phyloP scores from a whole-genome alignment of 2,888 invertebrate species.

The Limnephilus marmoratus region DNA sequence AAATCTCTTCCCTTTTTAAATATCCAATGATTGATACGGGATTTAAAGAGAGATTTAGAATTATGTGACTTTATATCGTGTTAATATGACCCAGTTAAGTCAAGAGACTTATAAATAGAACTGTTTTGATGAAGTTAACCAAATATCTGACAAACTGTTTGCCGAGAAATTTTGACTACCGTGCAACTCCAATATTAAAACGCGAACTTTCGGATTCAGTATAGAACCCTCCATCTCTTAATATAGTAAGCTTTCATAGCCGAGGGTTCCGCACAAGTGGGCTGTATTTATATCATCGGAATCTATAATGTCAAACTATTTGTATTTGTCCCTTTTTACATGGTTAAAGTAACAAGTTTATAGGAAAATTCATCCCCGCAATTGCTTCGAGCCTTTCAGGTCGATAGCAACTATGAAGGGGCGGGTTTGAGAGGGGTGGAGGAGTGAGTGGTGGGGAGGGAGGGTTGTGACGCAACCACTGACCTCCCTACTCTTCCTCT shows the following conservation, averaged over 20 bases:
- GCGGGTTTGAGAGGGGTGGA: slow-evolving; percentile 10
- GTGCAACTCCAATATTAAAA: too few relatives aligned
- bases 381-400: slow-evolving; percentile 41
- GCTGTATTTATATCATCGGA: background rate
- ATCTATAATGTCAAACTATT: background rate
- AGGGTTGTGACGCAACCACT: slow-evolving; percentile 45
- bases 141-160: background rate
- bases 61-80: too few relatives aligned
- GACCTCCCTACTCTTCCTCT: slow-evolving; percentile 40
- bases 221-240: background rate
- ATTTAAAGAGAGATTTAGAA: too few relatives aligned
- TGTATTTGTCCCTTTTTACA: slow-evolving; percentile 8
- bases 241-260: background rate
- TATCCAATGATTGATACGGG: too few relatives aligned
- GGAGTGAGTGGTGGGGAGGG: background rate
- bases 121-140: too few relatives aligned
- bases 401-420: slow-evolving; percentile 53
- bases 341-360: background rate
- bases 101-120: too few relatives aligned
- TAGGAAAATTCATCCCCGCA: slow-evolving; percentile 32
- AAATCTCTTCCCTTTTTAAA: too few relatives aligned
- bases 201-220: background rate
- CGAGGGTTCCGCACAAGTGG: slow-evolving; percentile 2
- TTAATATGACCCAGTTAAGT: too few relatives aligned
- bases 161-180: background rate